Percentiles rank a stretch among this genome's conserved stretches.
Evolutionary conservation across 2,888 invertebrate species (phyloP).

Genomic region (Sceliomorpha sp.): DNA sequence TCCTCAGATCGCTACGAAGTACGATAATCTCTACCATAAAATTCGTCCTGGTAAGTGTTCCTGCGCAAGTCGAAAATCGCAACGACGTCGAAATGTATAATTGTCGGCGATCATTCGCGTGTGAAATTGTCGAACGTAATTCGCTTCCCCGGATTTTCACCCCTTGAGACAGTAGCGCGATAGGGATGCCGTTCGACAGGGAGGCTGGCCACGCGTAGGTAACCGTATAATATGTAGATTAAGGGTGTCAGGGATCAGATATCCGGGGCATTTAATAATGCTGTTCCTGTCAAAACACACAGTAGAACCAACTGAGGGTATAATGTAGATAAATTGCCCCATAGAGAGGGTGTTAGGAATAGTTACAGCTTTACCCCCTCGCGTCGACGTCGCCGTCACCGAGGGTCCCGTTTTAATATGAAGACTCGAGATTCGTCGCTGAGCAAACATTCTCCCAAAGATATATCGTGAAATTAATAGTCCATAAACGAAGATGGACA

Average conservation of each 20-base stretch:
- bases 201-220: conserved; percentile 71
- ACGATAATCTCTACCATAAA: too few species aligned
- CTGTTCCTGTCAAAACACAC: conserved; percentile 80
- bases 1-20: too few species aligned
- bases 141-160: conserved; percentile 45
- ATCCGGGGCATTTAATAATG: conserved; percentile 79
- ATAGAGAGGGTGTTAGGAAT: conserved; percentile 64
- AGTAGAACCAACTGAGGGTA: conserved; percentile 77
- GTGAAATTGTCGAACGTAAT: conserved; percentile 45
- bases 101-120: conserved; percentile 37
- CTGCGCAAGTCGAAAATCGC: conserved; percentile 28
- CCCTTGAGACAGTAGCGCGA: conserved; percentile 39
- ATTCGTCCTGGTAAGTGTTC: conserved; percentile 10
- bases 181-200: conserved; percentile 57
- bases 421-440: conserved; percentile 60
- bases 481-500: too few species aligned
- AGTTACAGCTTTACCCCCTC: conserved; percentile 16
- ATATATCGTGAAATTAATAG: too few species aligned
- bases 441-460: conserved; percentile 58
- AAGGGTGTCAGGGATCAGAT: conserved; percentile 79
- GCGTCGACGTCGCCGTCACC: conserved; percentile 19
- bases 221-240: conserved; percentile 79
- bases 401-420: conserved; percentile 66
- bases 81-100: conserved; percentile 11
- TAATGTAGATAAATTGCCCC: conserved; percentile 79